phyloP scores from a whole-genome alignment of 2,888 invertebrate genomes.

The Rhabditoides inermis region DNA sequence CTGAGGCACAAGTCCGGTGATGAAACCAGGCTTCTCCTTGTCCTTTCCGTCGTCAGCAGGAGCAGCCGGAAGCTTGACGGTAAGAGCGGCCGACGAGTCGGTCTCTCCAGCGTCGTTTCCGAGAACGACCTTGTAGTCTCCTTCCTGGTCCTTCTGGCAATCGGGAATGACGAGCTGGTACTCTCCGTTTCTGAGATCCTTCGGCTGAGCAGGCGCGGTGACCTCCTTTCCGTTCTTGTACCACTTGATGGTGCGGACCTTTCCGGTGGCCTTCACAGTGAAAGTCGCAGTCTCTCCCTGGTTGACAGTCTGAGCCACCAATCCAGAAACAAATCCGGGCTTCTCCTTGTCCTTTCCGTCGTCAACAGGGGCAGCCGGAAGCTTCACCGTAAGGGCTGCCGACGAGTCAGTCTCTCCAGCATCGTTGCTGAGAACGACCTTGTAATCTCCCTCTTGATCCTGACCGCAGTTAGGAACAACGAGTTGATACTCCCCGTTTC shows the following conservation, averaged over 20 bases:
- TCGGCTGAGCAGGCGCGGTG: conserved; percentile 42
- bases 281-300: conserved; percentile 76
- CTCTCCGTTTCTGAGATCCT: conserved; percentile 32
- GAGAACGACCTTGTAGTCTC: conserved; percentile 23
- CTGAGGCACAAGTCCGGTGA: conserved; percentile 65
- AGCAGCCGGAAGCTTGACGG: conserved; percentile 27
- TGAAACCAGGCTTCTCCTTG: conserved; percentile 57
- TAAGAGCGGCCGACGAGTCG: conserved; percentile 40
- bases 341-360: conserved; percentile 20
- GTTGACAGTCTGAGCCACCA: conserved; percentile 64
- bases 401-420: conserved; percentile 47
- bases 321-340: conserved; percentile 63
- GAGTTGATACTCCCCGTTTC: conserved; percentile 34
- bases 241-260: conserved; percentile 68
- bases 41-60: conserved; percentile 35
- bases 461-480: conserved; percentile 37
- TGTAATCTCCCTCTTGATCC: conserved; percentile 45
- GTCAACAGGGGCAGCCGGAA: conserved; percentile 11
- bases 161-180: conserved; percentile 43
- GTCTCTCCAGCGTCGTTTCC: conserved; percentile 50
- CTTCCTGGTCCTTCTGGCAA: conserved; percentile 38
- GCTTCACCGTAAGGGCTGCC: conserved; percentile 27
- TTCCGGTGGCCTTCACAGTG: conserved; percentile 65
- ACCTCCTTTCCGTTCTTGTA: conserved; percentile 53
- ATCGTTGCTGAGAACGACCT: conserved; percentile 45